Base-by-base conservation (phyloP, 2,888 invertebrate species). In the Liopterus haemorrhoidalis region DNA sequence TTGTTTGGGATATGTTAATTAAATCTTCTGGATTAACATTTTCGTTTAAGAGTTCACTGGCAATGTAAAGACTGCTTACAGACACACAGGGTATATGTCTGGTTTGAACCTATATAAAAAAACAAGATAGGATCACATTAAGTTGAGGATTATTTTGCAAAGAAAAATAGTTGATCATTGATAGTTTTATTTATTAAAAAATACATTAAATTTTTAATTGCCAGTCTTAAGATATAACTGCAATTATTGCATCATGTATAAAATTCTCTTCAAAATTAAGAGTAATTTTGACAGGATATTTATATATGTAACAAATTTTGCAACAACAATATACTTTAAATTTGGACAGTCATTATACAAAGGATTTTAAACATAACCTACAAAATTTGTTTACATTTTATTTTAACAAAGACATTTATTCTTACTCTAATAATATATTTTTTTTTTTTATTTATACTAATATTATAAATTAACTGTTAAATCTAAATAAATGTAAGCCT, bases 11-110 rank as follows among this genome's bases (percentile, higher is more conserved):
- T 57, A 73, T 67, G 57, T 69, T 65, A 68, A 83, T 82, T 47
- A 88, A 68, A 62, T 85, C 83, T 53, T 80, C 78, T 39, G 79
- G 72, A 61, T 78, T 73, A 51, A 76, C 72, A 41, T 78, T 69
- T 53, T 76, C 70, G 49, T 75, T 74, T 48, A 79, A 70, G 46
- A 81, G 78, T 61, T 76, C 74, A 57, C 86, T 81, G 47, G 91
- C 89, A 59, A 91, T 77, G 70, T 88, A 82, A 70, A 91, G 83
- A 57, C 89, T 86, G 49, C 89, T 82, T 22, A 91, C 81, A 11
- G 88, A 85, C 65, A 92, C 83, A 70, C 91, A 91, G 4, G 85
- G 85, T 70, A 92, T 79, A 70, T 90, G 89, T 65, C 86, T 89
- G 39, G 85, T 83, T 49, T 78, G 76, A 3, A 79, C 80, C 72